Evolutionary conservation across 2,888 invertebrate species (phyloP), one percentile per base, ranked within the genome.

Genomic region (Cataglyphis cursor): DNA sequence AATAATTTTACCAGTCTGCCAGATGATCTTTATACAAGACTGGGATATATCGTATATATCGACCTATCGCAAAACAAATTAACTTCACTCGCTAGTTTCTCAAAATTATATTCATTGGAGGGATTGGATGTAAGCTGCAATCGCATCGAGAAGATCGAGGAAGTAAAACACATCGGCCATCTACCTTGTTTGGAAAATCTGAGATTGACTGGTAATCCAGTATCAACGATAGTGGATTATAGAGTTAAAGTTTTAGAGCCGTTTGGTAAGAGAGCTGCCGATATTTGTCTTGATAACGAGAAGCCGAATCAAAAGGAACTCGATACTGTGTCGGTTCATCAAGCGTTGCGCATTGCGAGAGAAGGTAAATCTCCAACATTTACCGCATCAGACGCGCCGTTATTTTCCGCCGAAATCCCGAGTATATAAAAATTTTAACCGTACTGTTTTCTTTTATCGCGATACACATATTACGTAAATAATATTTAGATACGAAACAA

Each of bases 311-410:
- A 97, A 92, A 97, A 97, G 89, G 99, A 99, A 94, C 94, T 99
- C 90, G 99, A 99, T 93, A 99, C 98, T 3, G 98, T 99, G 0
- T 97, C 98, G 57, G 97, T 99, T 54, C 95, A 99, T 85, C 97
- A 98, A 94, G 99, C 99, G 0, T 95, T 99, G 85, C 96, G 97
- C 90, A 96, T 97, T 66, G 97, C 97, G 0, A 97, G 97, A 89
- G 97, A 97, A 93, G 97, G 97, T 6, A 97, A 96, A 92, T 96
- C 96, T 0, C 96, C 96, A 0, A 96, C 95, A 83, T 96, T 96
- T 84, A 93, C 96, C 80, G 94, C 96, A 35, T 95, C 95, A 31
- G 96, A 95, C 5, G 96, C 95, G 3, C 92, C 94, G 15, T 85
- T 95, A 3, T 95, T 95, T 85, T 93, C 94, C 6, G 95, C 95